These are phyloP conservation scores for Cyrtonyx montezumae DNA, from an alignment of 2,113 vertebrate genomes.

Conservation along the genomic window DNA sequence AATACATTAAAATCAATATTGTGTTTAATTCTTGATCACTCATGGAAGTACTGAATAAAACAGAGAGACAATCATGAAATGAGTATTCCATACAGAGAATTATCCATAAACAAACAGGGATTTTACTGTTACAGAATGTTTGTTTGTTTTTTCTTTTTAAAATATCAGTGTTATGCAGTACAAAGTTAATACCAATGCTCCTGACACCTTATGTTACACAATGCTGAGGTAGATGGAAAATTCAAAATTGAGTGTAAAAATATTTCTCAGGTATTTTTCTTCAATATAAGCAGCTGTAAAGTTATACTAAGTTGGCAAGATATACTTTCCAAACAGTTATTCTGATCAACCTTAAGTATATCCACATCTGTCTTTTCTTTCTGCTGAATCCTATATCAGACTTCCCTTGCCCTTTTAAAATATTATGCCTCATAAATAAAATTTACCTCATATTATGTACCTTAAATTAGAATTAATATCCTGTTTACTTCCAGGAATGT, in stretches of 20 bases:
- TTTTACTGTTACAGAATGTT: neutral
- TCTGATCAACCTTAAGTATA: neutral
- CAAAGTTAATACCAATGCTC: neutral
- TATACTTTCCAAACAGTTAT: neutral
- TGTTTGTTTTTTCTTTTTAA: neutral
- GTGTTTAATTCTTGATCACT: neutral
- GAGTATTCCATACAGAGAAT: neutral
- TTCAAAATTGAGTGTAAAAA: neutral
- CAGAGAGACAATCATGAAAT: neutral
- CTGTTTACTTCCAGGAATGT: neutral
- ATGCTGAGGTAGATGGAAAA: neutral
- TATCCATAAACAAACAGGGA: neutral
- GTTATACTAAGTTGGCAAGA: neutral
- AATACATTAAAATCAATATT: neutral
- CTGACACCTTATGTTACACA: neutral
- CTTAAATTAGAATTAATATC: neutral
- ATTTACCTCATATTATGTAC: neutral
- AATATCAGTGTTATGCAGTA: neutral
- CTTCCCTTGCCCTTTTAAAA: neutral
- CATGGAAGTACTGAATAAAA: neutral
- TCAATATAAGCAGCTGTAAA: conserved; percentile 2
- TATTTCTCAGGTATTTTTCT: neutral
- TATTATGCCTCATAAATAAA: neutral
- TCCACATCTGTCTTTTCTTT: neutral
- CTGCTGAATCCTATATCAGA: neutral